Base-by-base conservation (phyloP, 2,888 invertebrate genomes). In the Scaptomyza parva region DNA sequence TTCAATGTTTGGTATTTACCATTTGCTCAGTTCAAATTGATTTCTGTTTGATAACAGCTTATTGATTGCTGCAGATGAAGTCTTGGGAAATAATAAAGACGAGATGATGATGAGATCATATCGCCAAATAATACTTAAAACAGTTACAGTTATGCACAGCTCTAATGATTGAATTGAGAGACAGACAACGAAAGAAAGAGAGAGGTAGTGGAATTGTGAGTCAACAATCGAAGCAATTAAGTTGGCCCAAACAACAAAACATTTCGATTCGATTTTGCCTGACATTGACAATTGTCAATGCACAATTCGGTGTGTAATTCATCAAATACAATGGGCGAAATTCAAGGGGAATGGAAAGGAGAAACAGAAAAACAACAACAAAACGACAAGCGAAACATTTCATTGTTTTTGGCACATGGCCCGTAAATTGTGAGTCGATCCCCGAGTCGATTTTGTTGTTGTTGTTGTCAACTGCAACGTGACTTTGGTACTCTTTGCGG, bases 401-500 rank as follows among this genome's bases (percentile, higher is more conserved):
- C 75, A 50, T 87, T 86, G 85, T 84, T 86, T 81, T 77, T 81
- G 68, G 67, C 69, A 70, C 70, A 60, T 59, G 68, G 69, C 61
- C 60, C 45, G 26, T 33, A 54, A 66, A 63, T 64, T 55, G 77
- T 14, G 35, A n/a, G n/a, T n/a, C n/a, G n/a, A 55, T 43, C 37
- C 40, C 24, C 35, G 66, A 59, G 54, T 74, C 20, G 53, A 59
- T 73, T 60, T 61, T 50, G 59, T 66, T 86, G 76, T 86, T 73
- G 67, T 61, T 50, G 59, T 66, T 86, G 76, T 86, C 74, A 77
- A 81, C 60, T 83, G 83, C 82, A 87, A 78, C 78, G 80, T 73
- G 84, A 76, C 64, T 83, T 14, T 67, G 74, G 63, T 69, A 81
- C 70, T 85, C 86, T 87, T 70, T 85, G 86, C 83, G 88, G 86